Evolutionary conservation across 1,140 invertebrate species (phyloP), one percentile per base, ranked within the genome.

Genomic region (Manduca sexta): DNA sequence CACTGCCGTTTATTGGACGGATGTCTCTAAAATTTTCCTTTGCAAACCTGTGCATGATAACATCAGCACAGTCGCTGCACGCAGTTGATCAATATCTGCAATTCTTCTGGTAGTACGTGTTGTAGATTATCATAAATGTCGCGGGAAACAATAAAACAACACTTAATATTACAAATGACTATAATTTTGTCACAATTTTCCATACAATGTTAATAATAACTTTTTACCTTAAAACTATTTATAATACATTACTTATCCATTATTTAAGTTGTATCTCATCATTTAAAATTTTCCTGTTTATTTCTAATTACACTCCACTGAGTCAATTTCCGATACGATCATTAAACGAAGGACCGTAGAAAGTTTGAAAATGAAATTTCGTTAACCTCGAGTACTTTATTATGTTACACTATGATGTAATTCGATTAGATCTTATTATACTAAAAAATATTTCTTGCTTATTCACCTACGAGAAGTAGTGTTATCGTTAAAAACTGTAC

Each of bases 151-250:
- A 84, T 82, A 64, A 81, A 84, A 84, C 78, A 80, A 72, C 66
- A 73, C 53, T 71, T 74, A 80, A 84, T 84, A 82, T 84, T 84
- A 84, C 80, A 84, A 84, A 84, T 84, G 80, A 84, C 80, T 84
- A 84, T 82, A 84, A 84, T 84, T 84, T 84, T 84, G 80, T 84
- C 80, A 84, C 80, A 82, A 84, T 84, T 84, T 80, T 82, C 78
- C 80, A 84, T 84, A 84, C 80, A 84, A 79, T 84, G 80, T 84
- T 84, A 84, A 84, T 84, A 82, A 84, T 84, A 84, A 84, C 78
- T 81, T 82, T 84, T 84, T 81, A 84, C 75, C 81, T 84, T 84
- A 84, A 52, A 66, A 45, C 78, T 84, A 84, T 76, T 84, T 84
- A 84, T 84, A 84, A 84, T 84, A 84, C 81, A 84, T 77, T 75